Conservation (phyloP, 1,140 invertebrate genomes). For the Bombus breviceps region DNA sequence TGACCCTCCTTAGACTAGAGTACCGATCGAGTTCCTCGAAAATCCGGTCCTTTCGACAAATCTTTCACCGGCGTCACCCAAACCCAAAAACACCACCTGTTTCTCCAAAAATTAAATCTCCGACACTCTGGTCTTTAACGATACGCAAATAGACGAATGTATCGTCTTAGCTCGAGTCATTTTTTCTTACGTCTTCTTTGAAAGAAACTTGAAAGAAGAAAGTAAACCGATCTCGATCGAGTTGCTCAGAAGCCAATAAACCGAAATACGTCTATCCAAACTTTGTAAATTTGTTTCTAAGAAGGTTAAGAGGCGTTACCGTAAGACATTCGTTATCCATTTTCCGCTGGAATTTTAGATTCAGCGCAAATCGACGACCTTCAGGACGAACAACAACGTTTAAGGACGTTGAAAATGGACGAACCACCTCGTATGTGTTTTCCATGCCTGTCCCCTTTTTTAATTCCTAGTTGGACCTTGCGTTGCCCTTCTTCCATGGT, state of each 20-base stretch:
- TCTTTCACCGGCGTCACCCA: background rate
- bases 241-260: too few species aligned
- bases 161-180: background rate
- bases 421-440: background rate
- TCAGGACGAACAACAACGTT: too few species aligned
- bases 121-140: background rate
- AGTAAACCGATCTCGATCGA: too few species aligned
- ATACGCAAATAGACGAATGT: background rate
- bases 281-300: too few species aligned
- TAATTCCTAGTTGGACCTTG: background rate
- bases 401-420: background rate
- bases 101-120: background rate
- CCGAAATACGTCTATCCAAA: too few species aligned
- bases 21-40: slow-evolving; percentile 35
- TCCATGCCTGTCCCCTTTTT: background rate
- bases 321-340: too few species aligned
- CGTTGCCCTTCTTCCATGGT: background rate
- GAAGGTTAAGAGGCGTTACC: too few species aligned
- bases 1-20: slow-evolving; percentile 42
- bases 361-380: too few species aligned
- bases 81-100: slow-evolving; percentile 41
- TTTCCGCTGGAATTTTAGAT: too few species aligned
- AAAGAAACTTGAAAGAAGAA: too few species aligned
- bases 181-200: too few species aligned
- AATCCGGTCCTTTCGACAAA: background rate